phyloP scores from a whole-genome alignment of 2,113 vertebrate genomes.

The Leucopsar rothschildi region DNA sequence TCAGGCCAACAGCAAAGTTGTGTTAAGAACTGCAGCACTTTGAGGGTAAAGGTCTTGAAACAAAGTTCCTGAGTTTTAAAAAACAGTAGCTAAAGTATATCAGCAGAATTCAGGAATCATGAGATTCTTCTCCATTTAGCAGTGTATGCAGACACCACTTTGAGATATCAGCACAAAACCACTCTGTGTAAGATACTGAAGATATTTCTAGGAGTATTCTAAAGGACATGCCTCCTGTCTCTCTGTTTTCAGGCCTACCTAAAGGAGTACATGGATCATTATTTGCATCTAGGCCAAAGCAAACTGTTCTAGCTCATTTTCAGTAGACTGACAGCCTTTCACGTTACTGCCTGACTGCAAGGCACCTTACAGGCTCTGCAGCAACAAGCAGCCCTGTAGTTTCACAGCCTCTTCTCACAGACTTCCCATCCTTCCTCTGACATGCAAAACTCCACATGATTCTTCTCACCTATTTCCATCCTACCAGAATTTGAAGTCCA shows the following conservation, averaged over 20 bases:
- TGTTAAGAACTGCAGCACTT: not conserved
- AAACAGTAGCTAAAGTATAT: not conserved
- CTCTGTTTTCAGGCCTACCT: not conserved
- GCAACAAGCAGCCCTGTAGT: not conserved
- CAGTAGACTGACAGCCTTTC: not conserved
- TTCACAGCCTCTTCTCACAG: not conserved
- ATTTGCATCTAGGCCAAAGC: not conserved
- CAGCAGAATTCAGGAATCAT: not conserved
- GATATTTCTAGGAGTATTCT: not conserved
- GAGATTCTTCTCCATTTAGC: not conserved
- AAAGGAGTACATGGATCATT: not conserved
- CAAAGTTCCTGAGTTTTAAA: not conserved
- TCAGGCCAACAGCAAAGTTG: not conserved
- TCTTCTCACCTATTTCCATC: not conserved
- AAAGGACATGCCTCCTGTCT: not conserved
- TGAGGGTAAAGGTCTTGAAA: not conserved
- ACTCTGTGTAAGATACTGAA: not conserved
- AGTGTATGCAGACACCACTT: fast-evolving
- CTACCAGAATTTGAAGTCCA: not conserved
- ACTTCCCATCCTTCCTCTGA: not conserved
- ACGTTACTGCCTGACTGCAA: not conserved
- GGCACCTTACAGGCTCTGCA: not conserved
- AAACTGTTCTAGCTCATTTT: not conserved
- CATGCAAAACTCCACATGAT: fast-evolving
- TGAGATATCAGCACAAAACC: not conserved